phyloP scores from a whole-genome alignment of 2,113 vertebrate species.

The Pteronura brasiliensis region DNA sequence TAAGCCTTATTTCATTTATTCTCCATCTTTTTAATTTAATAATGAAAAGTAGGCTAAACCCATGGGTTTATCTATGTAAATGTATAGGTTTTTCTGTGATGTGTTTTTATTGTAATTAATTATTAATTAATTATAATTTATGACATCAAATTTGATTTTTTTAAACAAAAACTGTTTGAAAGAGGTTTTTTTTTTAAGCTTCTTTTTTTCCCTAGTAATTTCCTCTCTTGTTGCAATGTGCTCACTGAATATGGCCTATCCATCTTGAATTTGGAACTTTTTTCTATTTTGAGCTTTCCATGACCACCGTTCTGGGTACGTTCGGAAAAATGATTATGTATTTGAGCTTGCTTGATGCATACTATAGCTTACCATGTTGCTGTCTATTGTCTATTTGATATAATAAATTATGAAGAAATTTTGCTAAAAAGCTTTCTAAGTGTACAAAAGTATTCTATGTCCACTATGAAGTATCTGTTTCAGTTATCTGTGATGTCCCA shows the following conservation, averaged over 20 bases:
- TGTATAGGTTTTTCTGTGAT: background rate
- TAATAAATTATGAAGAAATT: background rate
- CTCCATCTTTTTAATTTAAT: background rate
- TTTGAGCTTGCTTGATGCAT: background rate
- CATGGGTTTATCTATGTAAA: background rate
- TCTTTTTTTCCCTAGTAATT: background rate
- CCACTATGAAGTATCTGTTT: background rate
- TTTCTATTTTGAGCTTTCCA: background rate
- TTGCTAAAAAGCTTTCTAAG: background rate
- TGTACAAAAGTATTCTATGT: background rate
- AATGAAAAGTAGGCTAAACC: background rate
- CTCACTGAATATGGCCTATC: background rate
- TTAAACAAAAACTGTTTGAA: background rate
- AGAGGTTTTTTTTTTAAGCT: background rate
- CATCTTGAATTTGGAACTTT: background rate
- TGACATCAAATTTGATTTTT: background rate
- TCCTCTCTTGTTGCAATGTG: background rate
- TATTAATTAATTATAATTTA: background rate
- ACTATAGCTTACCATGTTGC: background rate
- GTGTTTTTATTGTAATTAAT: background rate
- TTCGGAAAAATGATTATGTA: background rate
- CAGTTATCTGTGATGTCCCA: background rate
- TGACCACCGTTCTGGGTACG: background rate
- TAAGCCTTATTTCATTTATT: background rate
- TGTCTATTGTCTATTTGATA: background rate